Conservation (phyloP, 1,140 invertebrate species). For the Cherax quadricarinatus region DNA sequence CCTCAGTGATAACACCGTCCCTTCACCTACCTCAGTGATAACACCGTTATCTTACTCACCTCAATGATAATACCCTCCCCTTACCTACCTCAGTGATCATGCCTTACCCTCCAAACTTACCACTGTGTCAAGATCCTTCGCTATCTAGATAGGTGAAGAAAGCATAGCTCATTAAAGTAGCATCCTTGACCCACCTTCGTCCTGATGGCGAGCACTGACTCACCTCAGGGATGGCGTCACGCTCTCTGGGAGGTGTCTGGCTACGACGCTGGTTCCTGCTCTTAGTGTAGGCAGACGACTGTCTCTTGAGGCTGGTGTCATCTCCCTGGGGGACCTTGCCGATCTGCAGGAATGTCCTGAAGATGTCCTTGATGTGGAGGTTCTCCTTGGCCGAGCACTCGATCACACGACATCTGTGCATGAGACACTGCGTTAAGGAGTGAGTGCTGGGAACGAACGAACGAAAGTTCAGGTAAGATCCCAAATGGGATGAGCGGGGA, state of each 20-base stretch:
- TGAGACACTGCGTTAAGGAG: background rate
- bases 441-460: too few relatives aligned
- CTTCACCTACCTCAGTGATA: too few relatives aligned
- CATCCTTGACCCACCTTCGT: background rate
- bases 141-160: too few relatives aligned
- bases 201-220: background rate
- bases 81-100: too few relatives aligned
- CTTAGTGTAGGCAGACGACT: slow-evolving; percentile 59
- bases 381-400: slow-evolving; percentile 90
- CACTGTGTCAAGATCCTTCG: too few relatives aligned
- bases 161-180: too few relatives aligned
- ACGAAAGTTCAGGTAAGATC: too few relatives aligned
- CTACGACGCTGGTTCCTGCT: slow-evolving; percentile 15
- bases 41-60: too few relatives aligned
- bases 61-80: too few relatives aligned
- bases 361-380: slow-evolving; percentile 85
- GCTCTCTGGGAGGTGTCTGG: slow-evolving; percentile 47
- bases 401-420: slow-evolving; percentile 83
- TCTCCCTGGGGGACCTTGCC: slow-evolving; percentile 57
- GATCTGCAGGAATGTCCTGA: slow-evolving; percentile 75
- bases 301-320: slow-evolving; percentile 57
- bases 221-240: slow-evolving; percentile 57
- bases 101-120: too few relatives aligned
- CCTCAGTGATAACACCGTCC: too few relatives aligned
- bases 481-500: too few relatives aligned